Evolutionary conservation across 92 coral and sea anemone species (phyloP), one percentile per base, ranked within the genome.

Genomic region (Anthopleura xanthogrammica): DNA sequence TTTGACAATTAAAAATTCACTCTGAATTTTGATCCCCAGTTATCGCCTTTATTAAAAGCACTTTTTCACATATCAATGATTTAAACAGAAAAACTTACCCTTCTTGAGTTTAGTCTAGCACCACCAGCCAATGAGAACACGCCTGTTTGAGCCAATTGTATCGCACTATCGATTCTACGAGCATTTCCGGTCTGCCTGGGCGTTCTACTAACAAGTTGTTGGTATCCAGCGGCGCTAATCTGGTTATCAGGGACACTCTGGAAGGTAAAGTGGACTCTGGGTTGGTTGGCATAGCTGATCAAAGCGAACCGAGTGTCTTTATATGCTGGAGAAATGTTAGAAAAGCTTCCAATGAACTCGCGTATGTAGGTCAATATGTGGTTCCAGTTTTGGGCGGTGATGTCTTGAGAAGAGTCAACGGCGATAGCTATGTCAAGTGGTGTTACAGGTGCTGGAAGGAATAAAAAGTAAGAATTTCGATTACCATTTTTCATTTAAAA

Each of bases 341-440:
- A 73, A 22, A 88, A 86, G 46, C 81, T 55, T 79, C 88, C 91
- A 23, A 92, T 86, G 77, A 90, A 72, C 60, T 76, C 90, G 72
- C 83, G 85, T 54, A 91, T 83, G 57, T 83, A 83, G 56, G 85
- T 74, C 64, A 88, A 52, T 72, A 93, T 91, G 24, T 82, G 75
- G 9, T 64, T 58, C 94, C 92, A 91, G 80, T 93, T 57, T n/a
- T 82, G 75, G 66, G 76, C 70, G 23, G 87, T 89, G 60, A 93
- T 88, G 50, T 86, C 90, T 8, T 83, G 72, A 16, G 97, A 87
- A 24, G 97, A 88, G 86, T 93, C 97, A 13, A 87, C 90, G 6
- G 92, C 84, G 82, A 93, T 85, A 12, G 91, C 97, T 60, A 93
- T 80, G 64, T 93, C 97, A 17, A 93, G 70, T 13, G 94, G 92